These are phyloP conservation scores for Melieria crassipennis DNA, from an alignment of 2,888 invertebrate genomes.

Conservation along the genomic window DNA sequence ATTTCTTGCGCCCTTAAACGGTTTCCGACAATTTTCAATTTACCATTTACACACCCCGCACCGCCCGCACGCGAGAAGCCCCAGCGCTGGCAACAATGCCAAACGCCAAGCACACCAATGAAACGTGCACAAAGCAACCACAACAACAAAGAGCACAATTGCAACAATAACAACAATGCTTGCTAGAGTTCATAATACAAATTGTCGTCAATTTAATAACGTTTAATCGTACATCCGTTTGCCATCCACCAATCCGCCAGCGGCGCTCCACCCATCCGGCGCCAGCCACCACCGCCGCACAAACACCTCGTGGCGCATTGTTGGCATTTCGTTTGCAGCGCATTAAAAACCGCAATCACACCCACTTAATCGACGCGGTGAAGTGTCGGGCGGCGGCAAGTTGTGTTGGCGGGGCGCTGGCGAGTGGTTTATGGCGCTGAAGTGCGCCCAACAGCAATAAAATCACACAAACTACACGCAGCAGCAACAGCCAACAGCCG, in stretches of 20 bases:
- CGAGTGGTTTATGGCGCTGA: slow-evolving; percentile 12
- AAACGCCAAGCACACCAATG: slow-evolving; percentile 27
- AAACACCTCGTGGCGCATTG: slow-evolving; percentile 20
- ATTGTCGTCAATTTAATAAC: slow-evolving; percentile 57
- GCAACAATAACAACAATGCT: slow-evolving; percentile 1
- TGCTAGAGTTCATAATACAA: slow-evolving; percentile 43
- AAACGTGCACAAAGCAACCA: slow-evolving; percentile 26
- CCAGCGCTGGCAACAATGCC: too few relatives aligned
- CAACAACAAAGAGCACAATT: slow-evolving; percentile 12
- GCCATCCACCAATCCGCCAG: slow-evolving; percentile 28
- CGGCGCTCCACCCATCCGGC: slow-evolving; percentile 25
- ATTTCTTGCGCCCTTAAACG: slow-evolving; percentile 27
- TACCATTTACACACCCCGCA: slow-evolving; percentile 3
- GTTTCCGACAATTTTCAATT: slow-evolving; percentile 28
- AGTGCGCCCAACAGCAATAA: slow-evolving; percentile 6
- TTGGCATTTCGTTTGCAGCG: slow-evolving; percentile 10
- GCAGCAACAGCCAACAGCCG: not conserved
- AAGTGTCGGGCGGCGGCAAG: not conserved
- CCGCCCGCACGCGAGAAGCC: too few relatives aligned
- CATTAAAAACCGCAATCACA: slow-evolving; percentile 31
- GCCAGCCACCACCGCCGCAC: slow-evolving; percentile 22
- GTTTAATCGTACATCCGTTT: slow-evolving; percentile 46
- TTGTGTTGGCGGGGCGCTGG: not conserved
- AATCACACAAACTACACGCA: too few relatives aligned
- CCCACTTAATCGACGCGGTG: slow-evolving; percentile 26